A percentile compares a stretch with the other conserved stretches of the same genome.
Conservation (phyloP, 1,140 invertebrate genomes). For the Xylocopa sonorina region DNA sequence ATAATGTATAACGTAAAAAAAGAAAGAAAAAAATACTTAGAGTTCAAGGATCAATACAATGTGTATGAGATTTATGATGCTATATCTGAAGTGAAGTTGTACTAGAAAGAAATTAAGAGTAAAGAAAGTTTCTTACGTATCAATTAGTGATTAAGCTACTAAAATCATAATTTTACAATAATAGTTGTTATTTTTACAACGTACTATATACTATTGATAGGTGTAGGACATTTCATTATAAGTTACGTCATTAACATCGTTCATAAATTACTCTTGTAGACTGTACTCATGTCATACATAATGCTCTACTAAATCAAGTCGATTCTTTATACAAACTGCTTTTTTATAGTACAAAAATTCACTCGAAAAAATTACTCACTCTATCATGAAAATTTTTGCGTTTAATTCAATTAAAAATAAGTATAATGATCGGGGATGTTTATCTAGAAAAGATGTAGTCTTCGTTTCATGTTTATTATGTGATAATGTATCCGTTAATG, state of each 20-base stretch:
- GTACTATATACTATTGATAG: slow-evolving; percentile 38
- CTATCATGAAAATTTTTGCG: background rate
- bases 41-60: slow-evolving; percentile 28
- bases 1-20: slow-evolving; percentile 22
- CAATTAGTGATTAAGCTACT: slow-evolving; percentile 33
- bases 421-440: background rate
- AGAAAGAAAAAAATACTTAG: slow-evolving; percentile 20
- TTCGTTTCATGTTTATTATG: background rate
- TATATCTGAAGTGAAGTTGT: slow-evolving; percentile 34
- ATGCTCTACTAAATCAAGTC: background rate
- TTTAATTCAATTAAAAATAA: background rate
- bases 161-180: slow-evolving; percentile 38
- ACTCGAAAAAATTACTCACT: background rate
- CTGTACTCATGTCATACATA: slow-evolving; percentile 15
- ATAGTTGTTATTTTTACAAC: slow-evolving; percentile 49
- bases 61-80: slow-evolving; percentile 48
- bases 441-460: background rate
- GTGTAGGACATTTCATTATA: slow-evolving; percentile 24
- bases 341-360: background rate
- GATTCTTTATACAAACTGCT: background rate
- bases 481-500: background rate
- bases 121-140: slow-evolving; percentile 56
- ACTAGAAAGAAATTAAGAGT: slow-evolving; percentile 23
- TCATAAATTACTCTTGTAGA: slow-evolving; percentile 16
- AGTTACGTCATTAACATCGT: slow-evolving; percentile 23